A percentile compares a stretch with the other conserved stretches of the same genome.
Evolutionary conservation across 2,888 invertebrate species (phyloP).

Genomic region (Troides helena): DNA sequence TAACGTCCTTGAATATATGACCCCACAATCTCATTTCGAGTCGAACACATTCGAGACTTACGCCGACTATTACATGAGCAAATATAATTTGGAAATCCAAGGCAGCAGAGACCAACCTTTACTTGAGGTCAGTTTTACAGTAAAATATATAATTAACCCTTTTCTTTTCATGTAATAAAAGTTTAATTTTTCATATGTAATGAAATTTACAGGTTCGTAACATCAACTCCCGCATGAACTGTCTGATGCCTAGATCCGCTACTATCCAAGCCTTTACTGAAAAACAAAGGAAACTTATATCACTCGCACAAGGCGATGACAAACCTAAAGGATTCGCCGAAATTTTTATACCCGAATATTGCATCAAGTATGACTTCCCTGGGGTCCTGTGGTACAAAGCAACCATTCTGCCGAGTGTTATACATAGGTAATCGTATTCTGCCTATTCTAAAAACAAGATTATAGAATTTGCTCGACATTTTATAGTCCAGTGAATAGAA

Average conservation of each 20-base stretch:
- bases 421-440: constrained; percentile 84
- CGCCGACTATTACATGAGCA: constrained; percentile 86
- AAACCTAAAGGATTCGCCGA: constrained; percentile 73
- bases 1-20: constrained; percentile 83
- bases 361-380: constrained; percentile 85
- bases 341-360: constrained; percentile 93
- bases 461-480: no score
- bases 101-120: constrained; percentile 85
- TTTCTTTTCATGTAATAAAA: neutral
- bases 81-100: constrained; percentile 84
- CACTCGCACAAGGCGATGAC: constrained; percentile 71
- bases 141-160: neutral
- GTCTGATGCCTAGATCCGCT: constrained; percentile 64
- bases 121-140: constrained; percentile 84
- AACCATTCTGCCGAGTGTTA: constrained; percentile 88
- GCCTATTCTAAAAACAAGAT: neutral
- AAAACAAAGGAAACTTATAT: constrained; percentile 58
- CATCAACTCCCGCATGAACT: constrained; percentile 70
- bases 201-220: constrained; percentile 55
- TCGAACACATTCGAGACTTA: constrained; percentile 82
- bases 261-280: constrained; percentile 59
- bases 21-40: constrained; percentile 84
- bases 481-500: no score
- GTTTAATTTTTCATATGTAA: neutral
- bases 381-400: constrained; percentile 92